Evolutionary conservation across 92 coral and sea anemone genomes (phyloP).

Genomic region (Galaxea fascicularis): DNA sequence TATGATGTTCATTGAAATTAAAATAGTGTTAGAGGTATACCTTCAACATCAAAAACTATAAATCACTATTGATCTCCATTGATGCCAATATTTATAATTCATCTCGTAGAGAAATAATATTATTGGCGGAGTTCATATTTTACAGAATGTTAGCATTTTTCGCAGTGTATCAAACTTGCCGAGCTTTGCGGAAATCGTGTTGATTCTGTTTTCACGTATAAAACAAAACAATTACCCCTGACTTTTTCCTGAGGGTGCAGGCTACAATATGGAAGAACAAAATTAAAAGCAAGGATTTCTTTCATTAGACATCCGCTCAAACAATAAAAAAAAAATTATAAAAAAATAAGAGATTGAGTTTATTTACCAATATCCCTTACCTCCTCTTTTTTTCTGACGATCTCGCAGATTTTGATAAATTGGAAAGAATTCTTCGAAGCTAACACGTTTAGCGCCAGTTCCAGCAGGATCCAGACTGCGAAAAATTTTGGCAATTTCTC

Average conservation of each 20-base stretch:
- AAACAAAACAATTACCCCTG: not conserved
- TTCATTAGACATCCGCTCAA: not conserved
- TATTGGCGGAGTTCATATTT: not conserved
- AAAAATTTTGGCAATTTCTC: conserved; percentile 82
- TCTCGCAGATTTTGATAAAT: conserved; percentile 87
- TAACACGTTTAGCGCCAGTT: conserved; percentile 71
- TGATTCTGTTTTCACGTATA: not conserved
- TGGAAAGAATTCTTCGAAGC: conserved; percentile 92
- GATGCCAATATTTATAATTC: not conserved
- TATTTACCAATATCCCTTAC: conserved; percentile 39
- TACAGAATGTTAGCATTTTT: not conserved
- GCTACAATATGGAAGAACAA: not conserved
- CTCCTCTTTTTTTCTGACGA: conserved; percentile 75
- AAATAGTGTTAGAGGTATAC: not conserved
- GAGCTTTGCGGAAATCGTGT: too few species aligned
- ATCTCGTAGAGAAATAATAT: not conserved
- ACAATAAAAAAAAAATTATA: not conserved
- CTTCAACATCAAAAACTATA: not conserved
- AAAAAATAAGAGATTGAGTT: too few species aligned
- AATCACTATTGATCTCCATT: not conserved
- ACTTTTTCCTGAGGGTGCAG: not conserved
- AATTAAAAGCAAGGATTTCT: not conserved
- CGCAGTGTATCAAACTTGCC: not conserved
- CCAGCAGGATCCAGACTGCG: conserved; percentile 75
- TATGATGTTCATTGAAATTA: not conserved